phyloP scores from a whole-genome alignment of 2,797 vertebrate species.

The Gambelia wislizenii region DNA sequence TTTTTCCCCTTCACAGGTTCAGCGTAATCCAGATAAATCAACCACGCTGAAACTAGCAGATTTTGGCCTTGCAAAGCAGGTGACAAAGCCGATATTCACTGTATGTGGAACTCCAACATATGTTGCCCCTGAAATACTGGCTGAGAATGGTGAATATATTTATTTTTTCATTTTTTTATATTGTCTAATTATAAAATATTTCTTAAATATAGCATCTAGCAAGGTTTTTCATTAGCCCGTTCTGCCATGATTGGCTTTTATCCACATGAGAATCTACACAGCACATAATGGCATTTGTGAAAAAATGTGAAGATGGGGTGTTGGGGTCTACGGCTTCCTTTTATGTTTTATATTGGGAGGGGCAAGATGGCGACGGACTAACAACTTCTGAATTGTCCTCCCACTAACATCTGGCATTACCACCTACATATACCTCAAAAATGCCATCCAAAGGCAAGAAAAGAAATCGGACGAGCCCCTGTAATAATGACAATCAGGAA shows the following conservation, averaged over 20 bases:
- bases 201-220: not conserved
- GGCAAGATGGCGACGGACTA: too few relatives aligned
- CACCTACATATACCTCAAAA: too few relatives aligned
- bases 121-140: slow-evolving; percentile 96
- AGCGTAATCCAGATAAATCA: slow-evolving; percentile 84
- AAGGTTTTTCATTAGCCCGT: not conserved
- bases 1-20: slow-evolving; percentile 82
- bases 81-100: slow-evolving; percentile 95
- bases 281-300: not conserved
- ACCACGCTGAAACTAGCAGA: slow-evolving; percentile 93
- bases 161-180: not conserved
- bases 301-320: not conserved
- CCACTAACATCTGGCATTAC: too few relatives aligned
- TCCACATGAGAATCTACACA: not conserved
- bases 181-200: slow-evolving; percentile 38
- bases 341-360: not conserved
- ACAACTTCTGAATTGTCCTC: too few relatives aligned
- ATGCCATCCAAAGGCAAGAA: too few relatives aligned
- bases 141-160: slow-evolving; percentile 88
- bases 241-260: not conserved
- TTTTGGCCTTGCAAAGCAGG: slow-evolving; percentile 94
- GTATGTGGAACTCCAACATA: slow-evolving; percentile 98
- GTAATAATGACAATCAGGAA: too few relatives aligned
- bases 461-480: too few relatives aligned
- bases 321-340: not conserved